Percentiles rank a stretch among this genome's conserved stretches.
Conservation (phyloP, 2,888 invertebrate species). For the Heliconius ismenius region DNA sequence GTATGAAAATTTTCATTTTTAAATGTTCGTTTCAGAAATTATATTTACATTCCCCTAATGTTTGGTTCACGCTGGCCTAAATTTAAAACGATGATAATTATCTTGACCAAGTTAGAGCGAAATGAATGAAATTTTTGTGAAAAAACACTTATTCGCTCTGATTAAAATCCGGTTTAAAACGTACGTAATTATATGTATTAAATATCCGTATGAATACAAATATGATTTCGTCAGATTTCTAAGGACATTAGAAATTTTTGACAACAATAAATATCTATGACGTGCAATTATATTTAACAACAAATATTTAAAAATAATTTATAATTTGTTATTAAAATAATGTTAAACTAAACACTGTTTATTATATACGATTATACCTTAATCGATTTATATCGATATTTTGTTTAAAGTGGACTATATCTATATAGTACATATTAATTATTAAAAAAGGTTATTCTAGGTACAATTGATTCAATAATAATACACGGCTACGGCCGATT, state of each 20-base stretch:
- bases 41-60: constrained; percentile 41
- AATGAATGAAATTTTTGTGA: constrained; percentile 11
- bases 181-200: neutral
- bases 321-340: neutral
- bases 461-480: constrained; percentile 63
- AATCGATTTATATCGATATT: too few species aligned
- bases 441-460: constrained; percentile 43
- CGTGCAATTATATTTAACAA: neutral
- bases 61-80: constrained; percentile 36
- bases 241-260: neutral
- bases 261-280: neutral
- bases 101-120: constrained; percentile 28
- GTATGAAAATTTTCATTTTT: constrained; percentile 29
- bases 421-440: too few species aligned
- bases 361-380: too few species aligned
- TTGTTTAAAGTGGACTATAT: too few species aligned
- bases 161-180: neutral
- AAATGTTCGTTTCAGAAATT: constrained; percentile 38
- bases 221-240: neutral
- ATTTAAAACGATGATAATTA: constrained; percentile 40
- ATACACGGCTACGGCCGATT: constrained; percentile 58
- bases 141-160: neutral
- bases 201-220: neutral
- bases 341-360: too few species aligned
- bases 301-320: neutral